These are phyloP conservation scores for Silurus glanis DNA, from an alignment of 2,113 vertebrate genomes.

Conservation along the genomic window DNA sequence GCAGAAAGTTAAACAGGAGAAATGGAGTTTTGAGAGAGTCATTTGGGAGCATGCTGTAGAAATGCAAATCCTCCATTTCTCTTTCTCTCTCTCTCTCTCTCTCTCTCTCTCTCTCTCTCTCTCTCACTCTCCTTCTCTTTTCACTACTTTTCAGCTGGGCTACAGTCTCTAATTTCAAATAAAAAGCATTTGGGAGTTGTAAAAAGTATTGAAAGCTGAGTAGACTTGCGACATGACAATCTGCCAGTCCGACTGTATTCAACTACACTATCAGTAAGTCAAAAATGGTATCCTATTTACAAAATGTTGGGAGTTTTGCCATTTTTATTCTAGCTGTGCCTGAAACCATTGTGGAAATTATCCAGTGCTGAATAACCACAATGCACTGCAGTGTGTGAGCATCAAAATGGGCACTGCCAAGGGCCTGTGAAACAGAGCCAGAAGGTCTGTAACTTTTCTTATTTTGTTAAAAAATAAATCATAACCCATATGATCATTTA, in stretches of 20 bases:
- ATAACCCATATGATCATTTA: neutral
- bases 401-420: neutral
- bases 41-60: neutral
- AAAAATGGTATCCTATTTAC: neutral
- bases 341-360: neutral
- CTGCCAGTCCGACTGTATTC: neutral
- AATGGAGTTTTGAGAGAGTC: slow-evolving; percentile 38
- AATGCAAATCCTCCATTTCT: slow-evolving; percentile 28
- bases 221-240: neutral
- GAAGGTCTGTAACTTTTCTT: neutral
- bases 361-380: slow-evolving; percentile 9
- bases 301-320: neutral
- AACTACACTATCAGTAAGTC: neutral
- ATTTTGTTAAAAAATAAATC: neutral
- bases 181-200: slow-evolving; percentile 1
- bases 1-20: slow-evolving; percentile 72
- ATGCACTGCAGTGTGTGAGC: neutral
- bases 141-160: slow-evolving; percentile 13
- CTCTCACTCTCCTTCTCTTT: neutral
- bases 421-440: neutral
- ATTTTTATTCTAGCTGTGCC: neutral
- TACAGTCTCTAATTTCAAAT: slow-evolving; percentile 61
- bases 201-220: neutral
- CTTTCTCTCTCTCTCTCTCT: slow-evolving; percentile 16
- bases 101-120: neutral